phyloP scores from a whole-genome alignment of 2,888 invertebrate genomes.

The Cryptus viduatorius region DNA sequence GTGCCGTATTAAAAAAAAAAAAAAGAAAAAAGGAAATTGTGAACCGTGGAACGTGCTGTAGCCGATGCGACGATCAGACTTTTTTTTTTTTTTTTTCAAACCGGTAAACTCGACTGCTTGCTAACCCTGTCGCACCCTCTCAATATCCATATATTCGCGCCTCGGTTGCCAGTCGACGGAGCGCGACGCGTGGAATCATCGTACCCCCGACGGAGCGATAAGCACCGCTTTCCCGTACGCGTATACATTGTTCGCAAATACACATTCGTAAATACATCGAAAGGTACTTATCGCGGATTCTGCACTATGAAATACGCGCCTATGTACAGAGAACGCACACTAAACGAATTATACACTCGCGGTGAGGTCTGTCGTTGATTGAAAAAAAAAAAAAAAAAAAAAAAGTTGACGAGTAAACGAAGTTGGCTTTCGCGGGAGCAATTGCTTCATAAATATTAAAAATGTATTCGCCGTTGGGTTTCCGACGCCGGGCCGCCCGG shows the following conservation, averaged over 20 bases:
- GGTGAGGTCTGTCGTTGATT: constrained; percentile 52
- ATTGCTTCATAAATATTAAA: constrained; percentile 70
- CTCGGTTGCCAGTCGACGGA: constrained; percentile 29
- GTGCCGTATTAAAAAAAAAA: constrained; percentile 45
- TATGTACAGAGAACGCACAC: constrained; percentile 17
- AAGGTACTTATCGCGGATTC: constrained; percentile 9
- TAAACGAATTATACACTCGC: constrained; percentile 57
- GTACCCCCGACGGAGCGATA: constrained; percentile 49
- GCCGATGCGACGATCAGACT: constrained; percentile 45
- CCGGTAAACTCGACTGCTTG: not conserved
- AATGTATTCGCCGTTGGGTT: constrained; percentile 60
- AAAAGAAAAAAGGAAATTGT: not conserved
- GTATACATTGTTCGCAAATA: constrained; percentile 42
- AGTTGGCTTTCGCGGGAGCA: constrained; percentile 58
- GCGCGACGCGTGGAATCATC: constrained; percentile 35
- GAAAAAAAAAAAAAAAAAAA: constrained; percentile 49
- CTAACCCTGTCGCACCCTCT: not conserved
- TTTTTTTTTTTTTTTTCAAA: constrained; percentile 1
- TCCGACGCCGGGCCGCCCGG: constrained; percentile 21
- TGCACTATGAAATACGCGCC: not conserved
- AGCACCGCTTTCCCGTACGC: constrained; percentile 38
- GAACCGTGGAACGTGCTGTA: constrained; percentile 26
- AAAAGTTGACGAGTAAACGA: constrained; percentile 63
- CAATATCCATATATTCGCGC: constrained; percentile 40
- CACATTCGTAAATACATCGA: constrained; percentile 13